These are phyloP conservation scores for Ornithoptera priamus DNA, from an alignment of 2,888 invertebrate species.

Conservation along the genomic window DNA sequence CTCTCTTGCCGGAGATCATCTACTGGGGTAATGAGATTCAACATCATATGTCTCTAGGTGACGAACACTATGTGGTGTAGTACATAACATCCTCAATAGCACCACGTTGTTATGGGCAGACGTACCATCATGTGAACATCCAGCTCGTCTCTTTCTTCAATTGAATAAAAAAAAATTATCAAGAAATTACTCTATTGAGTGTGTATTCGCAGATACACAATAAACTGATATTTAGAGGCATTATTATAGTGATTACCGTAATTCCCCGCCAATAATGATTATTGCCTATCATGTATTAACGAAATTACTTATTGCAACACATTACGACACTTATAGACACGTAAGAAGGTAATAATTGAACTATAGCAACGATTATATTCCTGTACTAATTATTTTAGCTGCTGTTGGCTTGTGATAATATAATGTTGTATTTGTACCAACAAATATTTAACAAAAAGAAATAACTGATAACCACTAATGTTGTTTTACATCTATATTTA, in stretches of 20 bases:
- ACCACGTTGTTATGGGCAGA: too few species aligned
- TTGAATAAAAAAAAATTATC: not conserved
- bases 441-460: too few species aligned
- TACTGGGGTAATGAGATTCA: too few species aligned
- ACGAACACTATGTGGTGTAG: too few species aligned
- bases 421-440: too few species aligned
- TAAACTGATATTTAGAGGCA: not conserved
- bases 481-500: too few species aligned
- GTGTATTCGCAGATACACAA: not conserved
- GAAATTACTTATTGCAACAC: conserved; percentile 16
- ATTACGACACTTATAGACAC: not conserved
- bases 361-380: not conserved
- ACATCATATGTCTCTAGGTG: too few species aligned
- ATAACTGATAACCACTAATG: too few species aligned
- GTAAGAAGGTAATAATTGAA: conserved; percentile 9
- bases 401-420: not conserved
- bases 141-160: too few species aligned
- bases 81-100: too few species aligned
- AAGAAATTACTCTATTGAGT: not conserved
- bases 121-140: too few species aligned
- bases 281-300: conserved; percentile 10
- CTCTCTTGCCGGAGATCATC: too few species aligned
- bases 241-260: not conserved
- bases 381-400: not conserved
- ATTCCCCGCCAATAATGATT: conserved; percentile 13